phyloP scores from a whole-genome alignment of 37 sponge, comb jelly and placozoan species.

The Geodia barretti region DNA sequence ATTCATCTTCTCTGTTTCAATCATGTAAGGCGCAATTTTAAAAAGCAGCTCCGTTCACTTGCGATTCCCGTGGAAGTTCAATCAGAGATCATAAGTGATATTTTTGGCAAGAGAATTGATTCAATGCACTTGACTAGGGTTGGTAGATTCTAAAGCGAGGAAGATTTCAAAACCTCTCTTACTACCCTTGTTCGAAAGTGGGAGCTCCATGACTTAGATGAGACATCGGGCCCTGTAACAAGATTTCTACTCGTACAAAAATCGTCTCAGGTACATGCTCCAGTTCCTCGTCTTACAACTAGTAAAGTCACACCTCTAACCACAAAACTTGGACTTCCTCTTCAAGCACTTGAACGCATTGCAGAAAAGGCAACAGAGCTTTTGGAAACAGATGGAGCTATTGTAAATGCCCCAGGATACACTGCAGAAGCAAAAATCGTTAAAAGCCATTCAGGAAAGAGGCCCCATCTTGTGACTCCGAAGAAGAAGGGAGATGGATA shows the following conservation, averaged over 20 bases:
- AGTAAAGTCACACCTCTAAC: neutral
- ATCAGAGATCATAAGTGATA: neutral
- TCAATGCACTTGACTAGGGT: neutral
- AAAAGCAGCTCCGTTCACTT: too few species aligned
- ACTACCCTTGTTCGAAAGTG: neutral
- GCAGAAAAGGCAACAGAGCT: neutral
- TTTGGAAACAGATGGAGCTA: neutral
- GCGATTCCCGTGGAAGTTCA: too few species aligned
- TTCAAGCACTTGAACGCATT: neutral
- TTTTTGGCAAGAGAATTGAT: neutral
- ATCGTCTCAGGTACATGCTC: too few species aligned
- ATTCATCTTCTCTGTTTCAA: too few species aligned
- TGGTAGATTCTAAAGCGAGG: neutral
- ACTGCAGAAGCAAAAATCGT: slow-evolving; percentile 6
- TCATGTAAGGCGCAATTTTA: too few species aligned
- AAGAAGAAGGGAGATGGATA: neutral
- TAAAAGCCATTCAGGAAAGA: neutral
- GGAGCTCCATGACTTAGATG: neutral
- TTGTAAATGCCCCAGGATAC: neutral
- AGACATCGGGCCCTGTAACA: too few species aligned
- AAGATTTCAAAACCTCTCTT: neutral
- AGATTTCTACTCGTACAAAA: too few species aligned
- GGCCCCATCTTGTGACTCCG: neutral
- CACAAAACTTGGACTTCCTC: neutral
- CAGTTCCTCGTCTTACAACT: neutral